Evolutionary conservation across 2,797 vertebrate species (phyloP), one percentile per base, ranked within the genome.

Genomic region (Phalloptychus januarius): DNA sequence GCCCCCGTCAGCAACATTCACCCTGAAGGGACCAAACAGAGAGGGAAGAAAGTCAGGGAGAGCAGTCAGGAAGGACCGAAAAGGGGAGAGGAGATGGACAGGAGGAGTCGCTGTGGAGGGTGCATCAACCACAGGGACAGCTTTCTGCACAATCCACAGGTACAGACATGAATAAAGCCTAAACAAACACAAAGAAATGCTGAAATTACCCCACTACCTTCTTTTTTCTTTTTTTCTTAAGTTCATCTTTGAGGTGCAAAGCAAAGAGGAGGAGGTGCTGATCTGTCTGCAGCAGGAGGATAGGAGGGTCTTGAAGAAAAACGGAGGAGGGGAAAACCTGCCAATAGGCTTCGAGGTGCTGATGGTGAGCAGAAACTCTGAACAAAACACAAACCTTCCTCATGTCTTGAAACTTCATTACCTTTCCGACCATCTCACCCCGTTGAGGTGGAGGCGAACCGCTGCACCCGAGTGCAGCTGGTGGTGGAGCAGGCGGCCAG

Each of bases 231-330:
- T 75, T 48, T 23, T 74, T 23, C 2, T 23, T 23, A 23, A 96
- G 96, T 96, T 96, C 79, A 93, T 95, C 93, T 96, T 97, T 75
- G 94, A 95, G 72, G 87, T 97, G 74, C 85, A 58, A 31, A 83
- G 80, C 44, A 85, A 91, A 58, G 94, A 92, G 69, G 94, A 96
- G 79, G 95, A 96, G 79, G 93, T 96, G 78, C 87, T 96, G 76
- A 95, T 97, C 84, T 96, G 95, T 54, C 91, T 97, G 80, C 96
- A 97, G 87, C 96, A 97, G 90, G 95, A 96, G 80, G 96, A 97
- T 91, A 89, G 92, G 79, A 94, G 96, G 86, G 92, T 94, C 25
- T 83, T 85, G 40, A 93, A 95, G 71, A 96, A 88, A 63, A 93
- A 96, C 1, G 96, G 96, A 74, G 88, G 86, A 42, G 96, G 96